Percentiles rank a stretch among this genome's conserved stretches.
phyloP scores from a whole-genome alignment of 2,797 vertebrate species.

The Melanotaenia boesemani region DNA sequence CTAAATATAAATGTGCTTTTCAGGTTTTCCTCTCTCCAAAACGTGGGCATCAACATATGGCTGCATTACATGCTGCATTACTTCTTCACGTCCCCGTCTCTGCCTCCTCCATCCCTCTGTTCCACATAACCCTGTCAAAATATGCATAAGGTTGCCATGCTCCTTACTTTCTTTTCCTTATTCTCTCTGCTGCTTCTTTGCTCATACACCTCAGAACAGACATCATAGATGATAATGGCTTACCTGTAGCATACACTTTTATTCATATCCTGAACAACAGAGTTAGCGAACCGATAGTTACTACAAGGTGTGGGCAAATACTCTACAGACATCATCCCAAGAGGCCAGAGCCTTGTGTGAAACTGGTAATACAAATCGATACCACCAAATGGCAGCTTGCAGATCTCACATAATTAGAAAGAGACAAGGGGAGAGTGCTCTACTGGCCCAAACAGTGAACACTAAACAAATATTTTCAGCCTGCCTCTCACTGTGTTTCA shows the following conservation, averaged over 20 bases:
- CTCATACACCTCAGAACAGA: constrained; percentile 33
- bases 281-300: constrained; percentile 62
- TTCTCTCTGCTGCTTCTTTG: background rate
- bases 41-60: constrained; percentile 54
- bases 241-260: constrained; percentile 48
- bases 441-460: constrained; percentile 24
- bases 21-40: constrained; percentile 7
- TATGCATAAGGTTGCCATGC: constrained; percentile 18
- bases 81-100: constrained; percentile 33
- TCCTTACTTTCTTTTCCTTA: background rate
- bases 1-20: constrained; percentile 32
- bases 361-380: constrained; percentile 70
- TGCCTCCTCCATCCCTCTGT: constrained; percentile 18
- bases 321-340: constrained; percentile 57
- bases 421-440: constrained; percentile 46
- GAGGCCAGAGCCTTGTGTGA: constrained; percentile 49
- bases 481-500: constrained; percentile 46
- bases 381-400: constrained; percentile 68
- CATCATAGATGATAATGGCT: constrained; percentile 53
- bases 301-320: constrained; percentile 57
- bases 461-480: constrained; percentile 40
- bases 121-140: constrained; percentile 43
- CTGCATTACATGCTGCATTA: constrained; percentile 61
- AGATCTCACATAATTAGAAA: constrained; percentile 70
- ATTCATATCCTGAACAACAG: constrained; percentile 55